Base-by-base conservation (phyloP, 2,888 invertebrate species). In the Scaptomyza reducta region DNA sequence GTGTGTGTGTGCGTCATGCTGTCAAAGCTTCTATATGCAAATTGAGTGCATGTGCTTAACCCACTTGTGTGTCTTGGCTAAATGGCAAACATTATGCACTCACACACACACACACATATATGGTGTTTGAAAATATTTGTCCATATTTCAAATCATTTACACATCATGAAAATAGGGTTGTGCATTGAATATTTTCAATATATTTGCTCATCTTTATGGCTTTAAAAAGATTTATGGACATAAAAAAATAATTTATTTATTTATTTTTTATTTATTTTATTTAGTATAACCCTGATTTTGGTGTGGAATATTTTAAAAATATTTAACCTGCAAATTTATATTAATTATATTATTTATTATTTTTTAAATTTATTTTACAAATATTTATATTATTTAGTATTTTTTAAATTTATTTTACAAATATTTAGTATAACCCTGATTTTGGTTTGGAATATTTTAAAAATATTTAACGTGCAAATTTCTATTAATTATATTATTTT, bases 31-130 rank as follows among this genome's bases (percentile, higher is more conserved):
- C 66, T 42, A 76, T 74, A 83, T 85, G 86, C 88, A 82, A 82
- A 85, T 87, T 68, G 70, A 72, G 70, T 81, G 77, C 65, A 82
- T 85, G 75, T 76, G 83, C 66, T 82, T 82, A 82, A 82, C 85
- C 86, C 83, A 86, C 83, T 87, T 40, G 38, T 38, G 86, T 42
- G 9, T 53, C 55, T 42, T 64, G 27, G 25, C 41, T 58, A 40
- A 55, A 73, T 69, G 69, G 47, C 58, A 49, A 59, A 46, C 64
- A 66, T 46, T 51, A 16, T 22, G 22, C 3, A 22, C 22, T 4
- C 22, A 22, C 22, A 22, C 3, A 22, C 5, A 22, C 3, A 22
- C 22, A 22, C 22, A 22, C 22, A 22, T 3, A 22, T 22, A 22
- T 22, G 22, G 22, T 5, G 5, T 22, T 22, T 22, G 22, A 22